phyloP scores from a whole-genome alignment of 2,113 vertebrate species.

The Catagonus wagneri region DNA sequence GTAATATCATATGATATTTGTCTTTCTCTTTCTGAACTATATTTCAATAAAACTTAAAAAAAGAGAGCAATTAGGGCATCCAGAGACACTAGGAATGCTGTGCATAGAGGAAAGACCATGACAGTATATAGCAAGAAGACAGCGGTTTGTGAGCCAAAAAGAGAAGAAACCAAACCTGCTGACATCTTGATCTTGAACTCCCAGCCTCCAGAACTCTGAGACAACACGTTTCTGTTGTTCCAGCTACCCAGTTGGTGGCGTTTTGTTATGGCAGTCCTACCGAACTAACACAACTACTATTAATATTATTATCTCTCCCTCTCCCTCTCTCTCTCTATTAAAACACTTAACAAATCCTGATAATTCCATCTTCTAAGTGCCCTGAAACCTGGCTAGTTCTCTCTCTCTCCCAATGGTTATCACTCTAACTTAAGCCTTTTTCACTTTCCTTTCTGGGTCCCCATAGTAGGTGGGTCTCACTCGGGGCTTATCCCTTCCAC shows the following conservation, averaged over 20 bases:
- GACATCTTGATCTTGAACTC: not conserved
- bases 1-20: no score
- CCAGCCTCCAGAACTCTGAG: not conserved
- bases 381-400: not conserved
- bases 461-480: not conserved
- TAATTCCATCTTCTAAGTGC: not conserved
- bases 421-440: not conserved
- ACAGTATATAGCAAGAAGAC: not conserved
- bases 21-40: no score
- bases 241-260: not conserved
- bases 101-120: not conserved
- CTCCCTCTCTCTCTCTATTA: not conserved
- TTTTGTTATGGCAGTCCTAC: not conserved
- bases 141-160: not conserved
- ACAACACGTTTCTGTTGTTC: not conserved
- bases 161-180: not conserved
- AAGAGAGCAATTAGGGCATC: not conserved
- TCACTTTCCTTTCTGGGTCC: not conserved
- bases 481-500: not conserved
- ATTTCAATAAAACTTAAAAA: no score
- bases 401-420: not conserved
- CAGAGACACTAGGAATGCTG: not conserved
- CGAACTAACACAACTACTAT: not conserved
- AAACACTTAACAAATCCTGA: not conserved
- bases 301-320: not conserved